These are phyloP conservation scores for Stramonita haemastoma DNA, from an alignment of 2,888 invertebrate genomes.

Conservation along the genomic window DNA sequence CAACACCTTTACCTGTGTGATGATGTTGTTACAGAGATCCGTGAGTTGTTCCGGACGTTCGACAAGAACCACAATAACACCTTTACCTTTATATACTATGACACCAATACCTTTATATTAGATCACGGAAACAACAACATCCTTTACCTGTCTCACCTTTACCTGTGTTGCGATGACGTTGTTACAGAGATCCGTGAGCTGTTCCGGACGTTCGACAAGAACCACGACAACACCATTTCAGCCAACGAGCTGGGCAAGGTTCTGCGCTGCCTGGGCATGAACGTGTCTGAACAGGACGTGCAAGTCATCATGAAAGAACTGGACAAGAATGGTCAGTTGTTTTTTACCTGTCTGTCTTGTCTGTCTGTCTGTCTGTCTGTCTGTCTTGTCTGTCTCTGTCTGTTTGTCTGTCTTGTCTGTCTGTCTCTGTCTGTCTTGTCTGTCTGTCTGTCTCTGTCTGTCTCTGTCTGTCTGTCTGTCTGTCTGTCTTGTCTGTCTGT, in stretches of 20 bases:
- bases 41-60: constrained; percentile 64
- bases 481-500: not conserved
- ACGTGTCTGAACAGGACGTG: constrained; percentile 59
- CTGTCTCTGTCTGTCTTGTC: not conserved
- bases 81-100: no score
- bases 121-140: no score
- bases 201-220: constrained; percentile 66
- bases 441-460: not conserved
- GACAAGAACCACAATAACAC: constrained; percentile 67
- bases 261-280: constrained; percentile 65
- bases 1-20: no score
- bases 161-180: not conserved
- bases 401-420: not conserved
- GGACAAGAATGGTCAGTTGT: constrained; percentile 59
- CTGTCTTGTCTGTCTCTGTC: not conserved
- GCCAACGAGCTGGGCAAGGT: constrained; percentile 63
- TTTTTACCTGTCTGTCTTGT: no score
- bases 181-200: constrained; percentile 62
- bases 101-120: no score
- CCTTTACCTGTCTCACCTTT: no score
- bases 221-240: constrained; percentile 65
- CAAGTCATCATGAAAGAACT: constrained; percentile 59
- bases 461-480: no score
- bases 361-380: not conserved
- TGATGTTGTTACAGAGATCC: constrained; percentile 56